Evolutionary conservation across 2,113 vertebrate genomes (phyloP).

Genomic region (Petrocephalus zakoni): DNA sequence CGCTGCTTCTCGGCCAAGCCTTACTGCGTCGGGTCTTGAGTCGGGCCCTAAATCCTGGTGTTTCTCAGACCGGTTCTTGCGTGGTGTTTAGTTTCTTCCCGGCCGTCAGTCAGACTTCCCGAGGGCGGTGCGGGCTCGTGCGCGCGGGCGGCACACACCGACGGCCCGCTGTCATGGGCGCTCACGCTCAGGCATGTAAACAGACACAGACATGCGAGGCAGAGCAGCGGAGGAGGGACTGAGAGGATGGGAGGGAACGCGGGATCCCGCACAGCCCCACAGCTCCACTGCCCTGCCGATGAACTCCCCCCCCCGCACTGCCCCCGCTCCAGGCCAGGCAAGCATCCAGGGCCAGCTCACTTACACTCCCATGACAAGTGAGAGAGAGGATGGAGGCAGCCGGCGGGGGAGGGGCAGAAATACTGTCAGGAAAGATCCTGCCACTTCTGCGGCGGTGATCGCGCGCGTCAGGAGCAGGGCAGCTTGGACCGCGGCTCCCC

Average conservation of each 20-base stretch:
- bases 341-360: conserved; percentile 54
- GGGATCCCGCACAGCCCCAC: conserved; percentile 63
- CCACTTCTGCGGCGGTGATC: neutral
- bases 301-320: conserved; percentile 45
- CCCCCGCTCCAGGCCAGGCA: conserved; percentile 5
- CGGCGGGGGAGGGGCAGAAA: neutral
- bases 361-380: conserved; percentile 59
- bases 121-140: neutral
- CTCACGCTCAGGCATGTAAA: neutral
- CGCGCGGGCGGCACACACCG: neutral
- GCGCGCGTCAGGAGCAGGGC: neutral
- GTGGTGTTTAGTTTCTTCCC: neutral
- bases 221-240: neutral
- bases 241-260: conserved; percentile 53
- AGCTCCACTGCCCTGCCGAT: conserved; percentile 73
- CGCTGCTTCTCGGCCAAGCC: neutral
- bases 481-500: neutral
- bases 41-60: neutral
- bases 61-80: neutral
- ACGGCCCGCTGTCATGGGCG: neutral
- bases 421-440: neutral
- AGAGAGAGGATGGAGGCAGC: neutral
- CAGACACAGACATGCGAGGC: conserved; percentile 23
- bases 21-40: neutral
- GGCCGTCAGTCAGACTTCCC: neutral